phyloP scores from a whole-genome alignment of 2,797 vertebrate species.

The Limosa lapponica region DNA sequence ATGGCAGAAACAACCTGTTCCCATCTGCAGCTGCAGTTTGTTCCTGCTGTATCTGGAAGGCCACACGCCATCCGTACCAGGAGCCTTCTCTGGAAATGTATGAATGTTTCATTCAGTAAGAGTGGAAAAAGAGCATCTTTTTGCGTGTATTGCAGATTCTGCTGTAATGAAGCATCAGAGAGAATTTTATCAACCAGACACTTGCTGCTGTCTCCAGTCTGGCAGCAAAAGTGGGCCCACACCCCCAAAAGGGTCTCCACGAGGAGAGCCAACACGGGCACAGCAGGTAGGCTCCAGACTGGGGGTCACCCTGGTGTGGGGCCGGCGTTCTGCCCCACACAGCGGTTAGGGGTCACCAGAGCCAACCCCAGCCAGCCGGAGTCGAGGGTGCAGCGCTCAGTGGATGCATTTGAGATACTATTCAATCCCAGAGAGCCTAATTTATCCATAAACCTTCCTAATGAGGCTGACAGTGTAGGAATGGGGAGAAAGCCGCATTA shows the following conservation, averaged over 20 bases:
- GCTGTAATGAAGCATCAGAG: not conserved
- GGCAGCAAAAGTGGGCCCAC: not conserved
- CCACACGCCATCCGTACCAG: not conserved
- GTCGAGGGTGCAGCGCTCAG: not conserved
- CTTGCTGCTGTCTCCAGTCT: not conserved
- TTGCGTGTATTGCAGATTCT: not conserved
- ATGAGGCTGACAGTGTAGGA: not conserved
- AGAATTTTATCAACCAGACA: not conserved
- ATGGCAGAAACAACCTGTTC: constrained; percentile 58
- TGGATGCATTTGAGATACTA: not conserved
- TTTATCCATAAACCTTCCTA: constrained; percentile 30
- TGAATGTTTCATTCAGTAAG: not conserved
- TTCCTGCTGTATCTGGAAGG: not conserved
- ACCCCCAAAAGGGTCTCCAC: not conserved
- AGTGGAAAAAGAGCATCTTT: not conserved
- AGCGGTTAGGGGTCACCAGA: accelerated
- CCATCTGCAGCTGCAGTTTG: constrained; percentile 45
- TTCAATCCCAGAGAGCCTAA: not conserved
- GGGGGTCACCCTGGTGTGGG: not conserved
- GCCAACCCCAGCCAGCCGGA: not conserved
- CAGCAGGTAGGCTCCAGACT: accelerated
- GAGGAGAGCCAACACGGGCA: not conserved
- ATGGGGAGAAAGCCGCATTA: not conserved
- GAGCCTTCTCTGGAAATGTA: not conserved
- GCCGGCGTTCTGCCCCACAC: accelerated